Percentiles rank a stretch among this genome's conserved stretches.
Conservation (phyloP, 1,140 invertebrate genomes). For the Papilio aristodemus region DNA sequence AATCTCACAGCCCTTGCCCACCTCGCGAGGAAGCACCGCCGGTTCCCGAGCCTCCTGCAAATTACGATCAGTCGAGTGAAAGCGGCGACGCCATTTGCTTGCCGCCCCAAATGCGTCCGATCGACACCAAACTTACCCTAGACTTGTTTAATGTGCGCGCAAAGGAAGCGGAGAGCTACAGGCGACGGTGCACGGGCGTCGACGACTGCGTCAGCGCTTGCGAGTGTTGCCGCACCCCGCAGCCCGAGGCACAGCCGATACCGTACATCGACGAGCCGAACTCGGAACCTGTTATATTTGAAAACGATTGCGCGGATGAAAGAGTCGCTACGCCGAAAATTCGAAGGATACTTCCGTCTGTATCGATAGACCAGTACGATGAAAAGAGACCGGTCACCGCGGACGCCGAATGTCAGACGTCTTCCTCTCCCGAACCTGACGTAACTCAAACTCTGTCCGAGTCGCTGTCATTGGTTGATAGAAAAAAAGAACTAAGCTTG, state of each 20-base stretch:
- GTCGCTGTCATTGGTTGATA: slow-evolving; percentile 29
- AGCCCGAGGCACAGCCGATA: slow-evolving; percentile 68
- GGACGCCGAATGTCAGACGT: slow-evolving; percentile 70
- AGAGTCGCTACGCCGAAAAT: slow-evolving; percentile 66
- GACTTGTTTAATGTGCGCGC: slow-evolving; percentile 58
- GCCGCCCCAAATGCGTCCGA: slow-evolving; percentile 71
- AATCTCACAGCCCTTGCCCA: slow-evolving; percentile 44
- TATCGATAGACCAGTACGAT: slow-evolving; percentile 63
- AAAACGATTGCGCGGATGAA: slow-evolving; percentile 57
- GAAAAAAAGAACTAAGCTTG: slow-evolving; percentile 55
- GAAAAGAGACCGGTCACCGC: slow-evolving; percentile 60
- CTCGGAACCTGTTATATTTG: slow-evolving; percentile 73
- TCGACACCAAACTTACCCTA: slow-evolving; percentile 63
- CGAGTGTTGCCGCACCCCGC: slow-evolving; percentile 71
- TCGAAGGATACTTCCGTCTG: slow-evolving; percentile 64
- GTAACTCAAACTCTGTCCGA: slow-evolving; percentile 36
- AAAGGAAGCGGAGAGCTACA: slow-evolving; percentile 52
- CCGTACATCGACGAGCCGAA: slow-evolving; percentile 77
- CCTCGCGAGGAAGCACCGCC: slow-evolving; percentile 51
- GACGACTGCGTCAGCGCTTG: slow-evolving; percentile 72
- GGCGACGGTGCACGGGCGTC: slow-evolving; percentile 59
- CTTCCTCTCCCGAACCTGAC: slow-evolving; percentile 50
- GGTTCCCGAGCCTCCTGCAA: slow-evolving; percentile 50
- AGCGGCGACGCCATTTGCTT: slow-evolving; percentile 55
- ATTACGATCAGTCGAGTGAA: slow-evolving; percentile 62